These are phyloP conservation scores for Tenebrio molitor DNA, from an alignment of 1,140 invertebrate genomes.

Conservation along the genomic window DNA sequence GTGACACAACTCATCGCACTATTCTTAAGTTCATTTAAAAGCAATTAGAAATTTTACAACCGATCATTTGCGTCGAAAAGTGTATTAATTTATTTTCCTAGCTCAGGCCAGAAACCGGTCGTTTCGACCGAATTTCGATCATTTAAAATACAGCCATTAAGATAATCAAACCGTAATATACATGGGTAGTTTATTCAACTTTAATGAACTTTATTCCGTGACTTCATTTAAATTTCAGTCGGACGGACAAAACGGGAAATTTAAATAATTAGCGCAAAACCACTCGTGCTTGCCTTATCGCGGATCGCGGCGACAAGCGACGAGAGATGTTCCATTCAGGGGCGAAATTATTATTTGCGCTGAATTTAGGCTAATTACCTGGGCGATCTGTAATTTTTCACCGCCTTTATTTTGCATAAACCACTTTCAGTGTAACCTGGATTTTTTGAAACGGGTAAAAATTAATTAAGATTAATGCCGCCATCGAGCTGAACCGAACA, in stretches of 20 bases:
- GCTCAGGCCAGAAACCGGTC: constrained; percentile 10
- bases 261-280: not conserved
- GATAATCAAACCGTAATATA: constrained; percentile 30
- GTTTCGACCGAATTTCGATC: constrained; percentile 26
- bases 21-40: constrained; percentile 33
- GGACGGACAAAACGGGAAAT: not conserved
- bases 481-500: not conserved
- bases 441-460: constrained; percentile 13
- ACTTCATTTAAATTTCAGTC: constrained; percentile 10
- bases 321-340: too few relatives aligned
- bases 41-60: constrained; percentile 39
- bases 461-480: constrained; percentile 37
- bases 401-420: constrained; percentile 28
- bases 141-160: constrained; percentile 25
- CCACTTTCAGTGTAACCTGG: constrained; percentile 6
- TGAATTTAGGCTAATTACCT: too few relatives aligned
- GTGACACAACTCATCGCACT: not conserved
- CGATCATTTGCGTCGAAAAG: constrained; percentile 32
- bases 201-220: constrained; percentile 15
- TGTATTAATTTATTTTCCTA: constrained; percentile 23
- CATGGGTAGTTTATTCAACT: constrained; percentile 31
- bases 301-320: too few relatives aligned
- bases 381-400: too few relatives aligned
- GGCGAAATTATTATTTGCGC: too few relatives aligned
- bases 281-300: too few relatives aligned